Conservation (phyloP, 2,113 vertebrate species). For the Nesospiza acunhae region DNA sequence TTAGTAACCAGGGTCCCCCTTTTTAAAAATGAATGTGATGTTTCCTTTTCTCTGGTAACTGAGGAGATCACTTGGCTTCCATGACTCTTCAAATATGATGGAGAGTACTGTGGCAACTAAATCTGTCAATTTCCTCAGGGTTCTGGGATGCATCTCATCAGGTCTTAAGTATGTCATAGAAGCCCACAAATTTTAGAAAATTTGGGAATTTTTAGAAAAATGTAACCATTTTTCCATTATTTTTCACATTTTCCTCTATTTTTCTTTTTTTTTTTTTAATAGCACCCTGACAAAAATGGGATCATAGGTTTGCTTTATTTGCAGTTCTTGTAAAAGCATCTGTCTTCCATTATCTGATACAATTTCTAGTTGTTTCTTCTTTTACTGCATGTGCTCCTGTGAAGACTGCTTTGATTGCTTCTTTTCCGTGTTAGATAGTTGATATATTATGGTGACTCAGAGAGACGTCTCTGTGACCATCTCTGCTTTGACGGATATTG, state of each 20-base stretch:
- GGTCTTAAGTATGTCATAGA: not conserved
- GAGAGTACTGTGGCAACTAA: not conserved
- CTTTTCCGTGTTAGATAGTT: not conserved
- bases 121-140: not conserved
- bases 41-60: not conserved
- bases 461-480: not conserved
- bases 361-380: not conserved
- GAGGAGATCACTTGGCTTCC: not conserved
- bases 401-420: not conserved
- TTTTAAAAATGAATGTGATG: not conserved
- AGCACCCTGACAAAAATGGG: not conserved
- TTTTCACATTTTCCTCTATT: rapidly evolving
- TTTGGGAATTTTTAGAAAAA: not conserved
- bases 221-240: rapidly evolving
- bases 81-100: not conserved
- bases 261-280: rapidly evolving
- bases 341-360: not conserved
- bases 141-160: not conserved
- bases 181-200: not conserved
- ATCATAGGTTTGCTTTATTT: not conserved
- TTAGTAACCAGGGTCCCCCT: rapidly evolving
- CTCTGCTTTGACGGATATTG: not conserved
- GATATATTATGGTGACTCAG: not conserved
- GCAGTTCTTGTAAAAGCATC: not conserved
- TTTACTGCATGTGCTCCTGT: not conserved